Evolutionary conservation across 2,113 vertebrate species (phyloP).

Genomic region (Neogobius melanostomus): DNA sequence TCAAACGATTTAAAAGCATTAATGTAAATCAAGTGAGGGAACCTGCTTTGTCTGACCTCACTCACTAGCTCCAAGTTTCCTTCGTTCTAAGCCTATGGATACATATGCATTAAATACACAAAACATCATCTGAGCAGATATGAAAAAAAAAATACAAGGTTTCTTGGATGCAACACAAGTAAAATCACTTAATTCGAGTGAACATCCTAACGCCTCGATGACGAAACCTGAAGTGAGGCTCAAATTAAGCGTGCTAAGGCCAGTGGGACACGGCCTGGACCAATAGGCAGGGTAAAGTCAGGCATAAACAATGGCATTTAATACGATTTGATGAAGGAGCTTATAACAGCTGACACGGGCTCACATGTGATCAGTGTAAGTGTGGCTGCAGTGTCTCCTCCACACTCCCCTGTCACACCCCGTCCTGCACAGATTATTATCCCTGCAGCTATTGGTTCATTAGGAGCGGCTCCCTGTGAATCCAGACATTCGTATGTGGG

Average conservation of each 20-base stretch:
- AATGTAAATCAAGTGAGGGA: too few species aligned
- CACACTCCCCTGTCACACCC: constrained; percentile 73
- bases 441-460: constrained; percentile 70
- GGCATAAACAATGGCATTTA: constrained; percentile 79
- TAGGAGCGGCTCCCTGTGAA: constrained; percentile 67
- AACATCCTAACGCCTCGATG: constrained; percentile 65
- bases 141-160: constrained; percentile 30
- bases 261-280: constrained; percentile 51
- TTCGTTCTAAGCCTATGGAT: constrained; percentile 6
- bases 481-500: not conserved
- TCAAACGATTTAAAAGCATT: too few species aligned
- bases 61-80: too few species aligned
- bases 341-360: constrained; percentile 76
- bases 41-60: too few species aligned
- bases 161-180: constrained; percentile 48
- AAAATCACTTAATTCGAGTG: constrained; percentile 66
- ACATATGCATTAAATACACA: constrained; percentile 25
- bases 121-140: constrained; percentile 24
- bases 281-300: constrained; percentile 69
- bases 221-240: constrained; percentile 68
- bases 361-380: constrained; percentile 81
- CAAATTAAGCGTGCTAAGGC: constrained; percentile 68
- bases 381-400: constrained; percentile 60
- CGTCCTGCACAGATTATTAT: constrained; percentile 73
- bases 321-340: constrained; percentile 76